A percentile compares a stretch with the other conserved stretches of the same genome.
These are phyloP conservation scores for Odontomyia ornata DNA, from an alignment of 2,888 invertebrate genomes.

Conservation along the genomic window DNA sequence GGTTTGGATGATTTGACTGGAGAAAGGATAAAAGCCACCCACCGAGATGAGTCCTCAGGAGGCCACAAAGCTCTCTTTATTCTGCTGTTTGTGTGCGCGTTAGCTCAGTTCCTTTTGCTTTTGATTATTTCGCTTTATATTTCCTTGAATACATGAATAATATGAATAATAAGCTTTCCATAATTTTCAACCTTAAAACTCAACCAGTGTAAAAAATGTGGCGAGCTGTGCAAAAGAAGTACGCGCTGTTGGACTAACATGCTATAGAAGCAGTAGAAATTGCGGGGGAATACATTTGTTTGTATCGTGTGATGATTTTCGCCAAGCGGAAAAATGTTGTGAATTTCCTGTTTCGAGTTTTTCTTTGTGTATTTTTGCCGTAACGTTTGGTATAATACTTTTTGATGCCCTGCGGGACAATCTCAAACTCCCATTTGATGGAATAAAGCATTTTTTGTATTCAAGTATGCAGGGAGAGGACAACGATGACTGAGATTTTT, in stretches of 20 bases:
- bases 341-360: conserved; percentile 7
- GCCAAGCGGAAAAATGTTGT: conserved; percentile 36
- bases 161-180: conserved; percentile 51
- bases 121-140: conserved; percentile 43
- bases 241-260: too few species aligned
- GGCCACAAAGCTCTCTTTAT: conserved; percentile 49
- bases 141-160: conserved; percentile 51
- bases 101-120: conserved; percentile 35
- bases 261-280: not conserved
- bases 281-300: not conserved
- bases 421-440: not conserved
- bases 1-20: not conserved
- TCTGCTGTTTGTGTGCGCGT: conserved; percentile 44
- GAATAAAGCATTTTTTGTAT: conserved; percentile 10
- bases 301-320: conserved; percentile 16
- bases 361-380: not conserved
- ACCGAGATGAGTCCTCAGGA: conserved; percentile 46
- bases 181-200: conserved; percentile 41
- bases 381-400: conserved; percentile 8
- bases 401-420: conserved; percentile 18
- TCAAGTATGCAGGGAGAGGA: not conserved
- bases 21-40: conserved; percentile 49
- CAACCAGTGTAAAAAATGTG: conserved; percentile 6
- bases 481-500: conserved; percentile 18
- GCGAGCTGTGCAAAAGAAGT: too few species aligned